Percentiles rank a stretch among this genome's conserved stretches.
phyloP scores from a whole-genome alignment of 1,140 invertebrate species.

The Lepidurus arcticus region DNA sequence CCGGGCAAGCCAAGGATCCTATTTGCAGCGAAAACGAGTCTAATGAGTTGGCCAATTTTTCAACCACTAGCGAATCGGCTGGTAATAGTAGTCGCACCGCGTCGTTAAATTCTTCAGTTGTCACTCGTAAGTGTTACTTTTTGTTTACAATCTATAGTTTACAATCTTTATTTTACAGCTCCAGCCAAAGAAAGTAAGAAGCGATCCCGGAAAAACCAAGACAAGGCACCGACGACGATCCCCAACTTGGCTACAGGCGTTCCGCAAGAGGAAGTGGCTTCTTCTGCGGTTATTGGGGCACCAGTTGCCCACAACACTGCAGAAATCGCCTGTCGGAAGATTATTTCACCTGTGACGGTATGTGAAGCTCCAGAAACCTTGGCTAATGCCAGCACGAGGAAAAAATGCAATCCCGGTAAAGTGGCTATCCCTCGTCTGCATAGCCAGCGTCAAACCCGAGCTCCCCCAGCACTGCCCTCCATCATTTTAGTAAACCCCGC shows the following conservation, averaged over 20 bases:
- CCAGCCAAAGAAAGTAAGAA: not conserved
- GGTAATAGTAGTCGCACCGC: no score
- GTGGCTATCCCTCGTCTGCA: slow-evolving; percentile 37
- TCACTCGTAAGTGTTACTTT: not conserved
- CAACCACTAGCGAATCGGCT: not conserved
- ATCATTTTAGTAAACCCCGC: slow-evolving; percentile 34
- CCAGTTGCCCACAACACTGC: no score
- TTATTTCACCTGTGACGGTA: not conserved
- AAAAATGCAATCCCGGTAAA: slow-evolving; percentile 34
- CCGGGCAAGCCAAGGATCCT: slow-evolving; percentile 12
- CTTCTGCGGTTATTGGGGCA: not conserved
- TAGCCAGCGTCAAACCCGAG: slow-evolving; percentile 28
- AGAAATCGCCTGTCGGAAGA: not conserved
- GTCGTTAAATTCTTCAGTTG: not conserved
- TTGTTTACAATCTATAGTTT: no score
- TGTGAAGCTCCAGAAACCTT: slow-evolving; percentile 22
- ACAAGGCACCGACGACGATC: not conserved
- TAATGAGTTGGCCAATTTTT: not conserved
- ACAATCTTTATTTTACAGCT: not conserved
- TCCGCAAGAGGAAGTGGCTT: slow-evolving; percentile 8
- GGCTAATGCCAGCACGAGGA: slow-evolving; percentile 27
- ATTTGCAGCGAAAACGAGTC: not conserved
- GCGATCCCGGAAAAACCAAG: not conserved
- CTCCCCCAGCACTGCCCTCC: slow-evolving; percentile 10
- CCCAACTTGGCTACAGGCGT: not conserved